Percentiles rank a stretch among this genome's conserved stretches.
Evolutionary conservation across 2,888 invertebrate genomes (phyloP).

Genomic region (Acleris cristana): DNA sequence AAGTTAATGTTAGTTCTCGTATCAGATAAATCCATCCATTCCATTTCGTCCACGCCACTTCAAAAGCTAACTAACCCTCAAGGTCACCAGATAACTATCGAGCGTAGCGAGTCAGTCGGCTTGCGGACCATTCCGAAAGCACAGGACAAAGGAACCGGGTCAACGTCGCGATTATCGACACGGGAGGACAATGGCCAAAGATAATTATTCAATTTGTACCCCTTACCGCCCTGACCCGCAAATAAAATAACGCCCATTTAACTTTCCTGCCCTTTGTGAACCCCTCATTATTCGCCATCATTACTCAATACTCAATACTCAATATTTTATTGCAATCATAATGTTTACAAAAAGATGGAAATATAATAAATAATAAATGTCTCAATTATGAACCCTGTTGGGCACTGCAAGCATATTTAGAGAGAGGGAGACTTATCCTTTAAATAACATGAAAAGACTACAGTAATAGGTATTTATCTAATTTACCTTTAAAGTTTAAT

Average conservation of each 20-base stretch:
- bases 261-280: constrained; percentile 59
- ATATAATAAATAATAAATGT: too few relatives aligned
- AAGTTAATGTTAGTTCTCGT: too few relatives aligned
- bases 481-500: too few relatives aligned
- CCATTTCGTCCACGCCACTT: background rate
- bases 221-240: constrained; percentile 49
- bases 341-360: too few relatives aligned
- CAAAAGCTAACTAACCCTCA: constrained; percentile 7
- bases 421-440: too few relatives aligned
- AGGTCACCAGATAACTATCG: constrained; percentile 20
- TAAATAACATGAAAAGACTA: too few relatives aligned
- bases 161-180: constrained; percentile 64
- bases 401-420: too few relatives aligned
- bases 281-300: constrained; percentile 50
- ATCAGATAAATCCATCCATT: too few relatives aligned
- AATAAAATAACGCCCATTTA: constrained; percentile 64
- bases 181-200: constrained; percentile 59
- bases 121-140: constrained; percentile 8
- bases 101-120: constrained; percentile 3
- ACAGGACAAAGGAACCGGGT: constrained; percentile 59
- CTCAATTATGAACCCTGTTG: too few relatives aligned
- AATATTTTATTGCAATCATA: too few relatives aligned
- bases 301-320: too few relatives aligned
- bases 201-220: constrained; percentile 78
- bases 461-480: too few relatives aligned